Conservation (phyloP, 2,113 vertebrate genomes). For the Oriolus oriolus region DNA sequence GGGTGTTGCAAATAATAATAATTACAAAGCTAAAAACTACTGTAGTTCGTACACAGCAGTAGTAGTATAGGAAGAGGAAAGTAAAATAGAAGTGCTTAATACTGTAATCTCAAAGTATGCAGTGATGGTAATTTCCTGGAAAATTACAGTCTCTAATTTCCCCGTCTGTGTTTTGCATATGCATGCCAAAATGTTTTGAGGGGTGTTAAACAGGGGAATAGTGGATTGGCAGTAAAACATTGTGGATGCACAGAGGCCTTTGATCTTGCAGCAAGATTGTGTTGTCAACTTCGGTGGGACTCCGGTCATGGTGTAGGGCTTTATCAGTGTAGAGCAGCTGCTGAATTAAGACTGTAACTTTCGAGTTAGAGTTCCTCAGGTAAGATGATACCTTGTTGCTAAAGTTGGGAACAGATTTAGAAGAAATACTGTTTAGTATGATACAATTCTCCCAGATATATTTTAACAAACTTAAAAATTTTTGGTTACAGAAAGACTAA, state of each 20-base stretch:
- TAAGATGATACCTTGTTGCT: not conserved
- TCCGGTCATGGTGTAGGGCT: not conserved
- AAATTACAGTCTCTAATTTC: not conserved
- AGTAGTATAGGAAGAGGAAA: not conserved
- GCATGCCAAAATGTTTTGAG: not conserved
- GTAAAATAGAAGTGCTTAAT: not conserved
- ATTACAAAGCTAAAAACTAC: not conserved
- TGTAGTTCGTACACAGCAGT: not conserved
- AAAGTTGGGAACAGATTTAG: not conserved
- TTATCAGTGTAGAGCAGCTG: not conserved
- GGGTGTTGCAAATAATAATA: not conserved
- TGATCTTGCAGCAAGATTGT: not conserved
- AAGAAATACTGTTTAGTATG: not conserved
- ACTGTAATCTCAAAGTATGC: not conserved
- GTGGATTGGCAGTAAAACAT: not conserved
- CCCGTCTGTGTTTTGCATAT: not conserved
- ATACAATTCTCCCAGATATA: not conserved
- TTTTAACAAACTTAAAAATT: not conserved
- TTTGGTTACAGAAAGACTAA: not conserved
- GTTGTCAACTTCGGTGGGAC: not conserved
- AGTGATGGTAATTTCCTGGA: not conserved
- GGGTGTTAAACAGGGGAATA: not conserved
- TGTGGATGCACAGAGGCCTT: not conserved
- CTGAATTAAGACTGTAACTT: not conserved
- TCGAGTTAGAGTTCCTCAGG: not conserved